These are phyloP conservation scores for Trachemys scripta DNA, from an alignment of 2,113 vertebrate genomes.

Conservation along the genomic window DNA sequence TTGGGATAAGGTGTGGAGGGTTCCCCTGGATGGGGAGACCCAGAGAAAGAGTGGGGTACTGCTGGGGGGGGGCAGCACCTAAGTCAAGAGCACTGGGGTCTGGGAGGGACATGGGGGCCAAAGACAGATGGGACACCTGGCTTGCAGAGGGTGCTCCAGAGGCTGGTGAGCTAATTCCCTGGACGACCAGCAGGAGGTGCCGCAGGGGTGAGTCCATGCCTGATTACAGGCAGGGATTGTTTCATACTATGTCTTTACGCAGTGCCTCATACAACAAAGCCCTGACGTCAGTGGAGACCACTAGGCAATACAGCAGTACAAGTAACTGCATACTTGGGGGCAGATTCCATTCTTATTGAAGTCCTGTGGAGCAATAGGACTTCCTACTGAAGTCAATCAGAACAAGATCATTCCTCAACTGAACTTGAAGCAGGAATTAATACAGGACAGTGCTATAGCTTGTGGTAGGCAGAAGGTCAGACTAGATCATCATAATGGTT, in stretches of 20 bases:
- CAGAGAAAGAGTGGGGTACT: too few relatives aligned
- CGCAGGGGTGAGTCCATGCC: too few relatives aligned
- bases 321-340: background rate
- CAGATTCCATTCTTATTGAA: background rate
- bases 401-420: background rate
- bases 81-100: too few relatives aligned
- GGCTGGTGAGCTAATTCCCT: too few relatives aligned
- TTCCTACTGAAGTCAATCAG: background rate
- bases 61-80: too few relatives aligned
- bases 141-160: too few relatives aligned
- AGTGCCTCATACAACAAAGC: rapidly evolving
- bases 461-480: background rate
- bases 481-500: background rate
- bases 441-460: background rate
- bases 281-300: background rate
- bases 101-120: too few relatives aligned
- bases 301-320: background rate
- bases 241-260: rapidly evolving
- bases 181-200: too few relatives aligned
- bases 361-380: too few relatives aligned
- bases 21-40: too few relatives aligned
- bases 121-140: too few relatives aligned
- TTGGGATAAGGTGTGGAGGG: too few relatives aligned
- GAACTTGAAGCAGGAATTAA: background rate
- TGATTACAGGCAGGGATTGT: background rate